Conservation (phyloP, 1,140 invertebrate species). For the Sogatella furcifera region DNA sequence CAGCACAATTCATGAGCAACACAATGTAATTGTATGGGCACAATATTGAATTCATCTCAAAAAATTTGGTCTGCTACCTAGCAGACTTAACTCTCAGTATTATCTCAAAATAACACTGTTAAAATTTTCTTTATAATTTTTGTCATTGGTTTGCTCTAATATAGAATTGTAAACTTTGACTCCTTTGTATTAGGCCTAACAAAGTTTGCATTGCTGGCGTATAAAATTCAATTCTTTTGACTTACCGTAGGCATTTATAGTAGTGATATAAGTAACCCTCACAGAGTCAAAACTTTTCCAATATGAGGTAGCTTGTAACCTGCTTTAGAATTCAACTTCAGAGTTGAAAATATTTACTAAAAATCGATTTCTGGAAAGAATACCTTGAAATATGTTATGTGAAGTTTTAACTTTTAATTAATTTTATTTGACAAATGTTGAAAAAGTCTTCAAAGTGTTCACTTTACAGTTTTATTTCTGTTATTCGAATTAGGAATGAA, state of each 20-base stretch:
- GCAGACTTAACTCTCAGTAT: too few relatives aligned
- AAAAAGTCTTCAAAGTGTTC: too few relatives aligned
- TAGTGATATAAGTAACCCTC: neutral
- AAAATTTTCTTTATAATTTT: too few relatives aligned
- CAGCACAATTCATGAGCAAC: neutral
- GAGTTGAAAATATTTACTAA: too few relatives aligned
- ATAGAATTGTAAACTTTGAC: neutral
- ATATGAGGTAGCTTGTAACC: constrained; percentile 3
- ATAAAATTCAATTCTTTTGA: neutral
- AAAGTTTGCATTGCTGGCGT: neutral
- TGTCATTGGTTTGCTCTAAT: neutral
- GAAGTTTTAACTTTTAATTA: too few relatives aligned
- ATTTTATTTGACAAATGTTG: too few relatives aligned
- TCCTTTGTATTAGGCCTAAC: neutral
- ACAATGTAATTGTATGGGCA: neutral
- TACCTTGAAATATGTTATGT: too few relatives aligned
- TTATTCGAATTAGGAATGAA: too few relatives aligned
- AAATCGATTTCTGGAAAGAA: too few relatives aligned
- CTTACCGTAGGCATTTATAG: neutral
- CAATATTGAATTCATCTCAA: neutral
- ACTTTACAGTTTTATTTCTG: too few relatives aligned
- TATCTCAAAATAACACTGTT: too few relatives aligned
- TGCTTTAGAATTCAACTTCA: neutral
- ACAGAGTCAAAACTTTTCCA: neutral
- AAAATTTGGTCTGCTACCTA: too few relatives aligned